Percentiles rank a stretch among this genome's conserved stretches.
These are phyloP conservation scores for Protomyctophum bolini DNA, from an alignment of 2,113 vertebrate genomes.

Conservation along the genomic window DNA sequence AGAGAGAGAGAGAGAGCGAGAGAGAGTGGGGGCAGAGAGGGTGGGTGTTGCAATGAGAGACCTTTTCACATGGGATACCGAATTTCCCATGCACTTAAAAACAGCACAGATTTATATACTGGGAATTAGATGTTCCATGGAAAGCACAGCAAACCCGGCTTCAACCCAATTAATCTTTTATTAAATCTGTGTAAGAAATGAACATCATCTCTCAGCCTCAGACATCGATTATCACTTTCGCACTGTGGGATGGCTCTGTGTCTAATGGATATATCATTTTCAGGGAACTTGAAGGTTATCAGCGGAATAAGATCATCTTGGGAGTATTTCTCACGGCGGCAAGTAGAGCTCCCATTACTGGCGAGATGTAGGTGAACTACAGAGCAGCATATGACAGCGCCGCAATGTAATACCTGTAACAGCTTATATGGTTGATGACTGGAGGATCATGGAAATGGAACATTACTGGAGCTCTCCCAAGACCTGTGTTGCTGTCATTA, in stretches of 20 bases:
- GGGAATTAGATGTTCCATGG: conserved; percentile 43
- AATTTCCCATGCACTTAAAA: conserved; percentile 53
- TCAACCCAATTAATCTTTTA: conserved; percentile 15
- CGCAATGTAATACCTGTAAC: conserved; percentile 56
- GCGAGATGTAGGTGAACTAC: conserved; percentile 25
- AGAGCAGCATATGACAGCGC: conserved; percentile 27
- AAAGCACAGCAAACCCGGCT: conserved; percentile 23
- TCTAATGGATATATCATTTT: conserved; percentile 48
- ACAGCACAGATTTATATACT: conserved; percentile 41
- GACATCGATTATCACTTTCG: conserved; percentile 7
- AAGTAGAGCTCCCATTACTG: conserved; percentile 35
- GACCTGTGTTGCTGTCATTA: conserved; percentile 60
- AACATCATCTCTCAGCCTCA: conserved; percentile 10
- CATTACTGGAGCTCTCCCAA: conserved; percentile 39
- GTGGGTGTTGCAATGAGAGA: conserved; percentile 43
- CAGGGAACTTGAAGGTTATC: conserved; percentile 48
- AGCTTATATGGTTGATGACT: conserved; percentile 63
- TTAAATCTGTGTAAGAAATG: conserved; percentile 10
- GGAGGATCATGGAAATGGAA: conserved; percentile 38
- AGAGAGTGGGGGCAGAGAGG: conserved; percentile 7
- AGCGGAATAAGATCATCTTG: conserved; percentile 50
- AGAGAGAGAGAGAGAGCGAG: not conserved
- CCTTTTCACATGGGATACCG: conserved; percentile 46
- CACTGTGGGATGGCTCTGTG: conserved; percentile 8
- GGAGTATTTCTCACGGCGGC: conserved; percentile 19